These are phyloP conservation scores for Onychomys leucogaster DNA, from an alignment of 2,797 vertebrate species.

Conservation along the genomic window DNA sequence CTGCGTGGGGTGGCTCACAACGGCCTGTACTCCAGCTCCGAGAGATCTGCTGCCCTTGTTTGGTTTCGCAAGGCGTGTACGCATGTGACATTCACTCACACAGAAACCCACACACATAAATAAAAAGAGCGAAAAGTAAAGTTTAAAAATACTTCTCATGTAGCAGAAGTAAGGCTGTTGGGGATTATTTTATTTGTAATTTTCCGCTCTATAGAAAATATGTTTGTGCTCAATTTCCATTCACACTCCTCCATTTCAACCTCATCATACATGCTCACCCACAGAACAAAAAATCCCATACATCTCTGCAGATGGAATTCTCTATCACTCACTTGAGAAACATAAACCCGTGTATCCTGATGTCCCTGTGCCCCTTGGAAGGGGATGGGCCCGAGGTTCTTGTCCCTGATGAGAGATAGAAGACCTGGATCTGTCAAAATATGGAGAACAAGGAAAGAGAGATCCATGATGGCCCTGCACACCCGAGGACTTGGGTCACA, in stretches of 20 bases:
- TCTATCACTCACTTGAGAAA: background rate
- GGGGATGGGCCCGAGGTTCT: background rate
- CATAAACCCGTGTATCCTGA: background rate
- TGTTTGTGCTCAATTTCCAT: background rate
- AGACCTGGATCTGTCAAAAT: no score
- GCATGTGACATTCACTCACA: background rate
- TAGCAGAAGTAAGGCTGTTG: background rate
- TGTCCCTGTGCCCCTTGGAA: background rate
- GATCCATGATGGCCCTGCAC: background rate
- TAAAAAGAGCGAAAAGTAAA: background rate
- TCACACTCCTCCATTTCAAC: background rate
- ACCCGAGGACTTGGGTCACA: background rate
- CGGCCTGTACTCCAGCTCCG: background rate
- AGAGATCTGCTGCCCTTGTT: background rate
- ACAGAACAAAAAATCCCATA: background rate
- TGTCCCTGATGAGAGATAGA: background rate
- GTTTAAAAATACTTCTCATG: background rate
- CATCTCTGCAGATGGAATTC: background rate
- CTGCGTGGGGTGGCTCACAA: background rate
- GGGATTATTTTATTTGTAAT: background rate
- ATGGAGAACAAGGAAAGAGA: background rate
- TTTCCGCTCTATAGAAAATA: conserved; percentile 11
- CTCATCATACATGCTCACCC: background rate
- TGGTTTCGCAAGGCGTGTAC: background rate
- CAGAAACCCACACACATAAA: background rate